These are phyloP conservation scores for Clostera curtula DNA, from an alignment of 2,888 invertebrate species.

Conservation along the genomic window DNA sequence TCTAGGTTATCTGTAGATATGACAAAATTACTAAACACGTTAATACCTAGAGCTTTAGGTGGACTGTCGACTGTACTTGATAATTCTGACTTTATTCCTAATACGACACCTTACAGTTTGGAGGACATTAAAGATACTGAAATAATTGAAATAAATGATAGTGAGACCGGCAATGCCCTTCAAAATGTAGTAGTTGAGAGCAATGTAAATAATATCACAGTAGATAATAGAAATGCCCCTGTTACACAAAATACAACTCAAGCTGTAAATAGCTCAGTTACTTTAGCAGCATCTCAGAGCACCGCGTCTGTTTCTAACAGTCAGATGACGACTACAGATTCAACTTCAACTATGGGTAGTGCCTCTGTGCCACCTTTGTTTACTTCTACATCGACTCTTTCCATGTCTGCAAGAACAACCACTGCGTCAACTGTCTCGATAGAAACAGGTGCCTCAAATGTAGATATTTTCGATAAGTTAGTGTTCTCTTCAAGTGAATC, in stretches of 20 bases:
- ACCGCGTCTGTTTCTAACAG: conserved; percentile 33
- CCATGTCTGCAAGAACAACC: conserved; percentile 13
- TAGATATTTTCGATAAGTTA: conserved; percentile 22
- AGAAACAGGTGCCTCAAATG: conserved; percentile 26
- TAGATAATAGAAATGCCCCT: conserved; percentile 28
- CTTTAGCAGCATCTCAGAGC: conserved; percentile 25
- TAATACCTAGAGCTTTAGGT: conserved; percentile 65
- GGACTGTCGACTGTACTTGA: conserved; percentile 45
- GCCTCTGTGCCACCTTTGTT: conserved; percentile 6
- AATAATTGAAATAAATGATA: conserved; percentile 42
- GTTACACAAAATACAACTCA: conserved; percentile 24
- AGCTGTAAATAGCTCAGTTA: conserved; percentile 48
- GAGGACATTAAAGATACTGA: conserved; percentile 65
- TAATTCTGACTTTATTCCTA: conserved; percentile 46
- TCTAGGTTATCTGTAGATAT: conserved; percentile 69
- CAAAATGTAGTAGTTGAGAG: conserved; percentile 40
- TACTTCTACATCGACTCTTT: conserved; percentile 11
- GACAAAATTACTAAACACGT: conserved; percentile 63
- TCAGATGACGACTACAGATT: conserved; percentile 29
- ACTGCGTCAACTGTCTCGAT: conserved; percentile 30
- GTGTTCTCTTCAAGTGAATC: conserved; percentile 17
- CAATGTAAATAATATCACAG: conserved; percentile 56
- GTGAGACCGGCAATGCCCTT: conserved; percentile 38
- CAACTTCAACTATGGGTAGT: conserved; percentile 9
- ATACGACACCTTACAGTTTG: conserved; percentile 67